Evolutionary conservation across 2,888 invertebrate genomes (phyloP), one percentile per base, ranked within the genome.

Genomic region (Caprella mutica): DNA sequence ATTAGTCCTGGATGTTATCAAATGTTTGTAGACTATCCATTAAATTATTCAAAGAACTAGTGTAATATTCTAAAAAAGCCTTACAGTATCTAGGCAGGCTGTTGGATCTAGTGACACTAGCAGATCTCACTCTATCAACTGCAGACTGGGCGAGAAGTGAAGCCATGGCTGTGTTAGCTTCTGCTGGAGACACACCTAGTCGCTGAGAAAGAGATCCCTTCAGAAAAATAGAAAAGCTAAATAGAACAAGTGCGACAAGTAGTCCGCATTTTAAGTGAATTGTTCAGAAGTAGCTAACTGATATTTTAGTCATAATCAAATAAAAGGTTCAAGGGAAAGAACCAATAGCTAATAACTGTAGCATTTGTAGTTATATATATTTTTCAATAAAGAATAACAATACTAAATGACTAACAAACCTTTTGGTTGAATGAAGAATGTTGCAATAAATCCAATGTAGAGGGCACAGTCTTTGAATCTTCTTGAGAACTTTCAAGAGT

Each of bases 401-500:
- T 17, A 17, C n/a, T 38, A 38, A 17, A 38, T 38, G 19, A 17
- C n/a, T 38, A 38, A 38, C 19, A 4, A 38, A 38, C 38, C 38
- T 19, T 17, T 38, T 3, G 3, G 38, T 3, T 4, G 19, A 38
- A 4, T 19, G 38, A 4, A 4, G 3, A 3, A 17, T 4, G 3
- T 19, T 17, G 19, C n/a, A 2, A 38, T 17, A 38, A 38, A 38
- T 38, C 38, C n/a, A n/a, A 38, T 38, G 19, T n/a, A n/a, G n/a
- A n/a, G n/a, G n/a, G n/a, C 33, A 58, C 55, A 9, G 55, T 48
- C 48, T 19, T 48, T 30, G 48, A 30, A 26, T 48, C 26, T 12
- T 55, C 55, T 27, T 35, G 57, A 19, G 65, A 63, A 17, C 54
- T 61, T 19, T 59, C 65, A 9, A 65, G 52, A 42, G 65, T 65